Conservation (phyloP, 2,113 vertebrate species). For the Phocoena phocoena region DNA sequence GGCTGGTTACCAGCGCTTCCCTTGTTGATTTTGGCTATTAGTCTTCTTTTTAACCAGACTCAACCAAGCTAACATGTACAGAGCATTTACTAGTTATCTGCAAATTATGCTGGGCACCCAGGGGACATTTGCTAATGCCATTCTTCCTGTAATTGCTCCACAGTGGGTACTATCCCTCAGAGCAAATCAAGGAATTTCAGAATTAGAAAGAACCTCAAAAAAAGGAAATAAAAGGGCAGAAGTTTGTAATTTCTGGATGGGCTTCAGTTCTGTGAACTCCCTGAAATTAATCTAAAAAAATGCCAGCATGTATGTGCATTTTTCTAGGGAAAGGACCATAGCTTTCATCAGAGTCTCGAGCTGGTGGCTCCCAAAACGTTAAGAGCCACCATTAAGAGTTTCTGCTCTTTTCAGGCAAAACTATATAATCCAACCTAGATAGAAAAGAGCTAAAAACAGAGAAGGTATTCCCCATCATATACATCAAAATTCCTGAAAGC, state of each 20-base stretch:
- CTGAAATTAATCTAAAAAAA: constrained; percentile 50
- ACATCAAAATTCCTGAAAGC: neutral
- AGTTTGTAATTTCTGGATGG: neutral
- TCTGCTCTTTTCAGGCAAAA: constrained; percentile 30
- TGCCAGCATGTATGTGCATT: neutral
- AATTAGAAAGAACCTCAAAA: neutral
- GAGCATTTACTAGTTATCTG: neutral
- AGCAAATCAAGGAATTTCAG: neutral
- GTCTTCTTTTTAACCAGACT: neutral
- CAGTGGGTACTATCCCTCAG: neutral
- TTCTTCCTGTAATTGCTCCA: neutral
- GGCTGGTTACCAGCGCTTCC: neutral
- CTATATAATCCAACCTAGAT: neutral
- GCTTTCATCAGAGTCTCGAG: neutral
- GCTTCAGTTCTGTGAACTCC: neutral
- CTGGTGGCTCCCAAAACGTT: neutral
- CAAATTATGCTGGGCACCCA: neutral
- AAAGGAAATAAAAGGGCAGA: neutral
- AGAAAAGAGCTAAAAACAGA: constrained; percentile 38
- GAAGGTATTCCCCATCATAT: neutral
- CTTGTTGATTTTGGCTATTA: neutral
- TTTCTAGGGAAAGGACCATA: neutral
- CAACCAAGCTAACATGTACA: neutral
- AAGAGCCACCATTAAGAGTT: neutral
- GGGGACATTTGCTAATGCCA: neutral